Evolutionary conservation across 1,140 invertebrate genomes (phyloP), one percentile per base, ranked within the genome.

Genomic region (Euwallacea similis): DNA sequence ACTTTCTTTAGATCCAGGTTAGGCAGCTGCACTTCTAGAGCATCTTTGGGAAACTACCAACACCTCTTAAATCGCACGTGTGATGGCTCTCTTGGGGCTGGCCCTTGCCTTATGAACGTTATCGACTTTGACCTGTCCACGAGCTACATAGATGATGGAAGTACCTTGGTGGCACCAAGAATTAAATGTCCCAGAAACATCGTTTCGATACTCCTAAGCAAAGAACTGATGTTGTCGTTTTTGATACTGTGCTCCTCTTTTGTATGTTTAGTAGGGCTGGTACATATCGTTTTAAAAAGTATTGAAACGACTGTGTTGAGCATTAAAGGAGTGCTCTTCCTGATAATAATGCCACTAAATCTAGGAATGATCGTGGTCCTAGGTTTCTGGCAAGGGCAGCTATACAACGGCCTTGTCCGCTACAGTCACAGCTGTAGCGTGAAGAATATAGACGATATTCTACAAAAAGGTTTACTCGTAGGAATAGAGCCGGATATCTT

Each of bases 141-240:
- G 8, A 16, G 42, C 0, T 47, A 63, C 54, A 10, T 65, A 7
- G 63, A 65, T 42, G 63, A 65, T 65, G 63, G 63, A 54, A 53
- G 3, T 41, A 15, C 41, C 7, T n/a, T 65, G 16, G 44, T 65
- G 8, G 16, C 21, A 13, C 63, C 63, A 3, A 33, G 33, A 4
- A 4, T 42, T 0, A 33, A 54, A n/a, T 65, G 63, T 54, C 50
- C 46, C 13, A 53, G 63, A 65, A 13, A 16, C 21, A 43, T 41
- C 33, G 21, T 8, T n/a, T 43, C 21, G 21, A 33, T 33, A 33
- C 21, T 33, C 4, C 21, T 33, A 33, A 33, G 21, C 21, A 33
- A 33, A 33, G 1, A 4, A 4, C 21, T 33, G 4, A 33, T 33
- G 21, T 33, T 33, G 21, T 33, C 21, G 21, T 33, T 33, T 33